Evolutionary conservation across 2,888 invertebrate genomes (phyloP).

Genomic region (Parelbella ahira): DNA sequence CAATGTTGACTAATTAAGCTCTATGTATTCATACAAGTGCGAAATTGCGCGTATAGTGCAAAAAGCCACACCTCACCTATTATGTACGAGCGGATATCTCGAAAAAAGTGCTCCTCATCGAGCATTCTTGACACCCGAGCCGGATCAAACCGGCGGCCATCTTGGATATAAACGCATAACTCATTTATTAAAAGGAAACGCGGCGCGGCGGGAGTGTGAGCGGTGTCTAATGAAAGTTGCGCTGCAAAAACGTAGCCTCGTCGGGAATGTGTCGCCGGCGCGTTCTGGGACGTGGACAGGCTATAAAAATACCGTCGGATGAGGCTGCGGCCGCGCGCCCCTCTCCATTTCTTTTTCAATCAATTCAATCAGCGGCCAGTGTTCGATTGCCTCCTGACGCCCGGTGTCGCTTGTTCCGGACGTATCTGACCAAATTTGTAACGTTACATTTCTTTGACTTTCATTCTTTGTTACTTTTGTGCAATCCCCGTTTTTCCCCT

Average conservation of each 20-base stretch:
- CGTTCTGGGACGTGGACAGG: slow-evolving; percentile 72
- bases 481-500: slow-evolving; percentile 4
- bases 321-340: slow-evolving; percentile 46
- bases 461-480: slow-evolving; percentile 20
- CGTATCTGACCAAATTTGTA: slow-evolving; percentile 25
- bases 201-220: slow-evolving; percentile 44
- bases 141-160: slow-evolving; percentile 59
- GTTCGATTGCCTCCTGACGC: slow-evolving; percentile 61
- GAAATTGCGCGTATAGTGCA: slow-evolving; percentile 3
- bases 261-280: slow-evolving; percentile 75
- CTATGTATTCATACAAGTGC: slow-evolving; percentile 14
- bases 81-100: slow-evolving; percentile 23
- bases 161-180: slow-evolving; percentile 73
- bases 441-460: slow-evolving; percentile 18
- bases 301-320: slow-evolving; percentile 74
- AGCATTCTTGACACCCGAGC: slow-evolving; percentile 61
- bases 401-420: slow-evolving; percentile 47
- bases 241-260: slow-evolving; percentile 73
- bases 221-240: slow-evolving; percentile 75
- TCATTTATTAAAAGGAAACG: slow-evolving; percentile 76
- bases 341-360: slow-evolving; percentile 71
- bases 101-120: slow-evolving; percentile 36
- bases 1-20: slow-evolving; percentile 14
- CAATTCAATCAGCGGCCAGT: slow-evolving; percentile 71
- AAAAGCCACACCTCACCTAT: slow-evolving; percentile 11